Evolutionary conservation across 1,140 invertebrate genomes (phyloP), one percentile per base, ranked within the genome.

Genomic region (Linepithema humile): DNA sequence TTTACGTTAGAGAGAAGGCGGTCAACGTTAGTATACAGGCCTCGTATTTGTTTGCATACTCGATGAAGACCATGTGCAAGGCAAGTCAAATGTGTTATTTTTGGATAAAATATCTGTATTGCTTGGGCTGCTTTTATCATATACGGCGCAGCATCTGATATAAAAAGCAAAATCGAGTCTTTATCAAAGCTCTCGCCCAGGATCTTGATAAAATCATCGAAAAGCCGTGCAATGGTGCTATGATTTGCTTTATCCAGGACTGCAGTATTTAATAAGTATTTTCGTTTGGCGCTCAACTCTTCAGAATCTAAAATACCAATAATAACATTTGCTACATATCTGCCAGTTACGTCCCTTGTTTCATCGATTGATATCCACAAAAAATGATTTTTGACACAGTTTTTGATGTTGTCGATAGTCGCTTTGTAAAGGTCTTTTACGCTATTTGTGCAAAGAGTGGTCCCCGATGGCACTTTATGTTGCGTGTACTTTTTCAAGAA

Each of bases 341-440:
- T 55, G 50, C 50, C 50, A 55, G 50, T 55, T 55, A n/a, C 50
- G 12, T 55, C 50, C n/a, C n/a, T 55, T 23, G 50, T 55, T 6
- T 55, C 50, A n/a, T 55, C n/a, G 50, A 55, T 55, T 55, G 50
- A 55, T n/a, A 55, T 3, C 50, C 50, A 55, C 7, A 55, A 55
- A 55, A 55, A 55, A 55, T 55, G 20, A 55, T 55, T 55, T 55
- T 55, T 55, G 50, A 55, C 20, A n/a, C 50, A 55, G 7, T 6
- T 55, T 55, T 55, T 55, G n/a, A 55, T 55, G 50, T 55, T 55
- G n/a, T 55, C 50, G n/a, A n/a, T n/a, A n/a, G n/a, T n/a, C n/a
- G n/a, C n/a, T n/a, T n/a, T n/a, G n/a, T n/a, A n/a, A n/a, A n/a
- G n/a, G n/a, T n/a, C n/a, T n/a, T n/a, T n/a, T n/a, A n/a, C n/a